Percentiles rank a stretch among this genome's conserved stretches.
phyloP scores from a whole-genome alignment of 1,140 invertebrate species.

The Steinernema feltiae region DNA sequence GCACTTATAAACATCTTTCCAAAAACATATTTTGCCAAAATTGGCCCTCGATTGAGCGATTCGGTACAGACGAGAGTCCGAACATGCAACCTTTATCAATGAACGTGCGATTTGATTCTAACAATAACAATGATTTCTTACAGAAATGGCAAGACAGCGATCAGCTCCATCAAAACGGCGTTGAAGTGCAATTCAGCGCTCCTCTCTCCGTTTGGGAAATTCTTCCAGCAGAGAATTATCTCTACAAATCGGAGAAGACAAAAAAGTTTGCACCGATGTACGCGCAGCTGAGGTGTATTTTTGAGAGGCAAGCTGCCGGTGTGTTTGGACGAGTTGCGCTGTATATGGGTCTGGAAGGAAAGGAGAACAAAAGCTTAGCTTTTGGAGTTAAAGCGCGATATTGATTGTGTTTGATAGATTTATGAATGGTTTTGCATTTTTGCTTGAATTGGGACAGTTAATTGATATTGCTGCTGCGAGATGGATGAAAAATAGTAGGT shows the following conservation, averaged over 20 bases:
- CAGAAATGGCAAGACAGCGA: not conserved
- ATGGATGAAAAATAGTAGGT: no score
- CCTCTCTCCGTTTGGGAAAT: not conserved
- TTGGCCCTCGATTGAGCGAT: no score
- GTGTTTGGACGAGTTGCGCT: not conserved
- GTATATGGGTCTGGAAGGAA: slow-evolving; percentile 7
- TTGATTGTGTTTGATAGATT: not conserved
- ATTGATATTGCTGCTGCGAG: no score
- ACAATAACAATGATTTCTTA: not conserved
- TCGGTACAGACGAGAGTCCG: no score
- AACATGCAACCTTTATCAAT: no score
- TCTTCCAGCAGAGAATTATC: not conserved
- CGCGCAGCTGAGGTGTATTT: slow-evolving; percentile 1
- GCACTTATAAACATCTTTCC: no score
- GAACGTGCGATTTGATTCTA: no score
- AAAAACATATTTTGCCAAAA: no score
- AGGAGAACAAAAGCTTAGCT: not conserved
- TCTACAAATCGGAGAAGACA: not conserved
- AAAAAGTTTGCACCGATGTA: not conserved
- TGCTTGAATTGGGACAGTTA: no score
- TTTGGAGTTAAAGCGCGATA: not conserved
- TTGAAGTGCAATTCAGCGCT: not conserved
- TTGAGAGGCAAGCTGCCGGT: not conserved
- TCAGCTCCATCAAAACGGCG: not conserved
- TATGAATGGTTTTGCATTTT: not conserved